Evolutionary conservation across 2,888 invertebrate species (phyloP).

Genomic region (Polymixis lichenea): DNA sequence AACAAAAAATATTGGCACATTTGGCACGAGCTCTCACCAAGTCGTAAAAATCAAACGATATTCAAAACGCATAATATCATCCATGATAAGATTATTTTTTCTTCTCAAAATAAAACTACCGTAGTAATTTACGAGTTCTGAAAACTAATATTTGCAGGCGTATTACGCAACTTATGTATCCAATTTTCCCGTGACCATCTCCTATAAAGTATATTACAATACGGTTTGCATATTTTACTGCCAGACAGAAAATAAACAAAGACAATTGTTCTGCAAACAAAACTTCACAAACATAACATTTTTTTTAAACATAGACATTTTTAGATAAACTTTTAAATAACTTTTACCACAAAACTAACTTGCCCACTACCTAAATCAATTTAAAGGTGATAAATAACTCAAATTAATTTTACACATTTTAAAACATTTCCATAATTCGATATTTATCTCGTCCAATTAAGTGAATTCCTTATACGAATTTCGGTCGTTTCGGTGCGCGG

Average conservation of each 20-base stretch:
- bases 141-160: constrained; percentile 40
- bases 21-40: constrained; percentile 43
- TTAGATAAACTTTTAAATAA: background rate
- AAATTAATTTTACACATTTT: constrained; percentile 34
- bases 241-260: constrained; percentile 31
- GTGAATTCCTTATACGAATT: constrained; percentile 59
- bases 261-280: constrained; percentile 11
- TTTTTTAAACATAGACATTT: background rate
- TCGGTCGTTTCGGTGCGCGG: constrained; percentile 63
- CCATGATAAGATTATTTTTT: constrained; percentile 46
- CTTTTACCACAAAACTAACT: background rate
- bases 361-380: constrained; percentile 17
- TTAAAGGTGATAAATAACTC: constrained; percentile 40
- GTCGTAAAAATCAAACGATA: constrained; percentile 52
- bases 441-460: constrained; percentile 61
- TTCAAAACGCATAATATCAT: constrained; percentile 23
- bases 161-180: constrained; percentile 42
- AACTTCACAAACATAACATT: constrained; percentile 1
- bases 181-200: constrained; percentile 20
- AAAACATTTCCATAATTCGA: constrained; percentile 28
- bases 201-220: constrained; percentile 3
- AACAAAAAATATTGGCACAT: constrained; percentile 30
- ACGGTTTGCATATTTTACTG: constrained; percentile 18
- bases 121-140: constrained; percentile 43
- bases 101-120: constrained; percentile 39